Evolutionary conservation across 2,113 vertebrate genomes (phyloP).

Genomic region (Dromiciops gliroides): DNA sequence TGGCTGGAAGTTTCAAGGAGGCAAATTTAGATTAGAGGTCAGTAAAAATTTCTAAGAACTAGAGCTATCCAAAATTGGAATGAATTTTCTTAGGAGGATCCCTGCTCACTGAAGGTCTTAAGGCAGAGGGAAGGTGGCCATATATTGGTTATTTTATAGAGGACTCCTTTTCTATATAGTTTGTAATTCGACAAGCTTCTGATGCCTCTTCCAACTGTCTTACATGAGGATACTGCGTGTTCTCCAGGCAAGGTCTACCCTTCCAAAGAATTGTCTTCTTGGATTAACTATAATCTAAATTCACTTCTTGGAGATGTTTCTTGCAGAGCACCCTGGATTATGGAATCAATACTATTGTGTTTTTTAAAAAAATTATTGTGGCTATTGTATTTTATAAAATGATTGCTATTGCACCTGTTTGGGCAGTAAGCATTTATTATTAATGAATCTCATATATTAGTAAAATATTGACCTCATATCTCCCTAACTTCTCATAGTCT

Average conservation of each 20-base stretch:
- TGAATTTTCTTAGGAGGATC: not conserved
- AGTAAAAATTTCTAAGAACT: not conserved
- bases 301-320: not conserved
- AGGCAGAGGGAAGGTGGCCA: not conserved
- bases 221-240: not conserved
- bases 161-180: not conserved
- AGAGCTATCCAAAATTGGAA: not conserved
- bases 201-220: not conserved
- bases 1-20: not conserved
- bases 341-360: no score
- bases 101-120: not conserved
- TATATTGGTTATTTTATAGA: not conserved
- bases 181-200: not conserved
- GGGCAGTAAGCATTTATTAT: no score
- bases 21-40: not conserved
- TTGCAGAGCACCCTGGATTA: not conserved
- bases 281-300: not conserved
- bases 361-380: no score
- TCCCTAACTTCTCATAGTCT: no score
- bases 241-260: not conserved
- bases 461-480: no score
- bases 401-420: no score
- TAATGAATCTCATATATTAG: no score
- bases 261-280: not conserved
- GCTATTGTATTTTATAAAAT: no score